Conservation (phyloP, 2,797 vertebrate genomes). For the Pangasius larnaudii region DNA sequence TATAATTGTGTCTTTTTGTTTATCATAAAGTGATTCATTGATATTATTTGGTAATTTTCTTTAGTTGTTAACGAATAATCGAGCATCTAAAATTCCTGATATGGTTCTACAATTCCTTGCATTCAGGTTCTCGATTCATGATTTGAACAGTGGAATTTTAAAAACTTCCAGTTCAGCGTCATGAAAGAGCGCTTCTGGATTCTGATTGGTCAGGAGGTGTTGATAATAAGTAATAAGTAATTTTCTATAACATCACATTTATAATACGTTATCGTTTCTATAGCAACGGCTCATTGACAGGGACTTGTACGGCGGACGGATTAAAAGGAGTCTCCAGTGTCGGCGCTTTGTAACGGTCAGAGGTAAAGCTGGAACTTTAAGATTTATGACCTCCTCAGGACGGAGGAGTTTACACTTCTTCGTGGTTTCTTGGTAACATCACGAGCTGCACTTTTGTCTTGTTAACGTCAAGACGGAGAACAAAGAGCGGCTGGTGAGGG, state of each 20-base stretch:
- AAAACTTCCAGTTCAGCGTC: background rate
- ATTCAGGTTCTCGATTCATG: background rate
- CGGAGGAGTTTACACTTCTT: background rate
- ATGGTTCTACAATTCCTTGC: background rate
- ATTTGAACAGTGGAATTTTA: background rate
- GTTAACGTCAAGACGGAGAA: background rate
- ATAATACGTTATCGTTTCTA: background rate
- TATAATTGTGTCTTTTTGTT: background rate
- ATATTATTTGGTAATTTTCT: background rate
- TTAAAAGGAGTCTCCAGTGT: background rate
- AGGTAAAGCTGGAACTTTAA: background rate
- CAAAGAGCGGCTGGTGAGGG: background rate
- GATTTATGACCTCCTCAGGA: background rate
- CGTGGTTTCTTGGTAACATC: background rate
- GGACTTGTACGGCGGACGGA: background rate
- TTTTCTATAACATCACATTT: background rate
- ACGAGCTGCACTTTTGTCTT: background rate
- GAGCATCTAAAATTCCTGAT: background rate
- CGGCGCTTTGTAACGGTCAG: background rate
- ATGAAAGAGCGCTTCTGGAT: background rate
- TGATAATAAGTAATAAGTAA: too few species aligned
- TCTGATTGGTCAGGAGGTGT: background rate
- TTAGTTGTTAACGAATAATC: background rate
- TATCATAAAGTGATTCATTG: background rate
- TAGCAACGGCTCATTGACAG: background rate